Percentiles rank a stretch among this genome's conserved stretches.
These are phyloP conservation scores for Ispidina picta DNA, from an alignment of 2,797 vertebrate species.

Conservation along the genomic window DNA sequence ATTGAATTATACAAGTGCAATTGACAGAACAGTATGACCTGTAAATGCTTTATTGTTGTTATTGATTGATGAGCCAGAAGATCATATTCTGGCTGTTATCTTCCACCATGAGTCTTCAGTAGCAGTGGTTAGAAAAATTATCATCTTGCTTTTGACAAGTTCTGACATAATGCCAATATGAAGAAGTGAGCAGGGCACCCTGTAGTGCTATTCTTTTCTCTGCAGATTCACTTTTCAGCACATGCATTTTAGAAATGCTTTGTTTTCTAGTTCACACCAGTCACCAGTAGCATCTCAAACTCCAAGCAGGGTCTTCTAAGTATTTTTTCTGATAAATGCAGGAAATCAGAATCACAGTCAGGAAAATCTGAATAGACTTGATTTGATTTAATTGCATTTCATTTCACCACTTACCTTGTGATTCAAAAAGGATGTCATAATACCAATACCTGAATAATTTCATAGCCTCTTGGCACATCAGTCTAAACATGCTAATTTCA, in stretches of 20 bases:
- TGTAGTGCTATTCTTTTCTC: background rate
- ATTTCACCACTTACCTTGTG: background rate
- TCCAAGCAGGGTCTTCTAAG: background rate
- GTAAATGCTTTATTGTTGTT: background rate
- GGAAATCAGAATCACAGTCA: background rate
- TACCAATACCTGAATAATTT: background rate
- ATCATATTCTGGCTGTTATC: background rate
- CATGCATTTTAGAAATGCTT: background rate
- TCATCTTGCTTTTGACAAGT: conserved; percentile 33
- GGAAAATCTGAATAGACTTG: background rate
- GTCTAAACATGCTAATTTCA: background rate
- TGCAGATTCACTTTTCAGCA: background rate
- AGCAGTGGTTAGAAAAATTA: conserved; percentile 25
- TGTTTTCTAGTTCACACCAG: background rate
- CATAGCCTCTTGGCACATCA: background rate
- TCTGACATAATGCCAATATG: conserved; percentile 28
- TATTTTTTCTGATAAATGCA: background rate
- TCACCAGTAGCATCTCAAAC: background rate
- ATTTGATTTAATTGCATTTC: background rate
- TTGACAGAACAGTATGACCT: background rate
- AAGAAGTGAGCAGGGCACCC: background rate
- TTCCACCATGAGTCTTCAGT: background rate
- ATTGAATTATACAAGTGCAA: background rate
- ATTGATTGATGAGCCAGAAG: conserved; percentile 27
- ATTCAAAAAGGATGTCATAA: background rate